phyloP scores from a whole-genome alignment of 2,888 invertebrate species.

The Agrotis ipsilon region DNA sequence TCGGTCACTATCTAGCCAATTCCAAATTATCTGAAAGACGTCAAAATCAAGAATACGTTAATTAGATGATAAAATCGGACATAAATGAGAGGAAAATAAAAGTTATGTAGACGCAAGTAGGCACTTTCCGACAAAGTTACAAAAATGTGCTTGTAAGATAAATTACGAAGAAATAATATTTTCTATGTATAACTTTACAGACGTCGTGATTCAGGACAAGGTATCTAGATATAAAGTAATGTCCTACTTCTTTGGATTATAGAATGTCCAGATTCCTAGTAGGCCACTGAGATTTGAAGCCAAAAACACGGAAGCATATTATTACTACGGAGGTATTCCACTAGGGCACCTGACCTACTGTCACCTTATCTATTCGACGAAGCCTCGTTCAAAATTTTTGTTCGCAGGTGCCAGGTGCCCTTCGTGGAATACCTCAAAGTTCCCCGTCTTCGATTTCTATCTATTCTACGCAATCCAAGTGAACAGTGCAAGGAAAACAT shows the following conservation, averaged over 20 bases:
- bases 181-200: conserved; percentile 37
- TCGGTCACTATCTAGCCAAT: background rate
- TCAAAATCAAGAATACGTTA: background rate
- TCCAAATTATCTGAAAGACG: background rate
- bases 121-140: background rate
- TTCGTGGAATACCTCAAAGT: too few species aligned
- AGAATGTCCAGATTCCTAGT: too few species aligned
- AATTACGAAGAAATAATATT: conserved; percentile 20
- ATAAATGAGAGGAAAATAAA: background rate
- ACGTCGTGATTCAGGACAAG: conserved; percentile 8
- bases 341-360: too few species aligned
- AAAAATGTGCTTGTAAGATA: conserved; percentile 15
- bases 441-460: too few species aligned
- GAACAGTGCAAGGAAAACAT: too few species aligned
- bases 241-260: background rate
- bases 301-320: too few species aligned
- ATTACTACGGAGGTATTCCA: too few species aligned
- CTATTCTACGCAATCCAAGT: too few species aligned
- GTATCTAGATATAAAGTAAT: background rate
- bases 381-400: too few species aligned
- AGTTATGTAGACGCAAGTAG: conserved; percentile 15
- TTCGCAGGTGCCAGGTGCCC: too few species aligned
- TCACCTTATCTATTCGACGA: too few species aligned
- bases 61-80: background rate
- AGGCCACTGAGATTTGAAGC: too few species aligned